A percentile compares a stretch with the other conserved stretches of the same genome.
These are phyloP conservation scores for Drosophila quadrilineata DNA, from an alignment of 1,140 invertebrate genomes.

Conservation along the genomic window DNA sequence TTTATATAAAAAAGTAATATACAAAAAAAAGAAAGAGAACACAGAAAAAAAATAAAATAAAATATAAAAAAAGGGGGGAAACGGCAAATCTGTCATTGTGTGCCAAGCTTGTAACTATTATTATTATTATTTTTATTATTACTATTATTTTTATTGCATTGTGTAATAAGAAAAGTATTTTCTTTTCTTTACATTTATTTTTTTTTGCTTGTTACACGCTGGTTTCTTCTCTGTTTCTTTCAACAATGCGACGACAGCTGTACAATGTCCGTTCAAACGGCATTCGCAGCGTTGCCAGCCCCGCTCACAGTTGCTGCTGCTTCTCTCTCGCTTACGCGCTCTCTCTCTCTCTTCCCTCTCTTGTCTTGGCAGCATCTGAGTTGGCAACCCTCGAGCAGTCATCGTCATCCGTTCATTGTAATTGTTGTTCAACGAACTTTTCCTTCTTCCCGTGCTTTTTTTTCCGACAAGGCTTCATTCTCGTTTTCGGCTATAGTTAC, in stretches of 20 bases:
- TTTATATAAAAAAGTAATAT: neutral
- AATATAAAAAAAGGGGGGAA: constrained; percentile 4
- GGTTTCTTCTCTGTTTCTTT: constrained; percentile 1
- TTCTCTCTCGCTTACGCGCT: too few species aligned
- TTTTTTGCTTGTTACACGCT: constrained; percentile 7
- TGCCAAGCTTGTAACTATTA: constrained; percentile 43
- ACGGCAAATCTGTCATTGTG: constrained; percentile 67
- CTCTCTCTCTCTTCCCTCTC: too few species aligned
- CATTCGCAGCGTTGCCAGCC: constrained; percentile 3
- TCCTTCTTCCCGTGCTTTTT: constrained; percentile 31
- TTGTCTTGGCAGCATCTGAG: too few species aligned
- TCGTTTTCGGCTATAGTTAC: constrained; percentile 19
- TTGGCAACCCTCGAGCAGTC: too few species aligned
- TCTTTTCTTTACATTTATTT: too few species aligned
- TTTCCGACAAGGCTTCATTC: constrained; percentile 12
- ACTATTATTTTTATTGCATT: constrained; percentile 62
- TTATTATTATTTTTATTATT: constrained; percentile 30
- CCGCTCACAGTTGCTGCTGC: too few species aligned
- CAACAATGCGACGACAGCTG: constrained; percentile 49
- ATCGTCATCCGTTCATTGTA: constrained; percentile 61
- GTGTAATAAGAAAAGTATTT: constrained; percentile 61
- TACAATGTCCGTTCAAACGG: constrained; percentile 29
- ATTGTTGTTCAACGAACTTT: constrained; percentile 72
- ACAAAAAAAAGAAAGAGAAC: constrained; percentile 5
- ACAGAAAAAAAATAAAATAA: neutral